These are phyloP conservation scores for Apeira syringaria DNA, from an alignment of 2,888 invertebrate genomes.

Conservation along the genomic window DNA sequence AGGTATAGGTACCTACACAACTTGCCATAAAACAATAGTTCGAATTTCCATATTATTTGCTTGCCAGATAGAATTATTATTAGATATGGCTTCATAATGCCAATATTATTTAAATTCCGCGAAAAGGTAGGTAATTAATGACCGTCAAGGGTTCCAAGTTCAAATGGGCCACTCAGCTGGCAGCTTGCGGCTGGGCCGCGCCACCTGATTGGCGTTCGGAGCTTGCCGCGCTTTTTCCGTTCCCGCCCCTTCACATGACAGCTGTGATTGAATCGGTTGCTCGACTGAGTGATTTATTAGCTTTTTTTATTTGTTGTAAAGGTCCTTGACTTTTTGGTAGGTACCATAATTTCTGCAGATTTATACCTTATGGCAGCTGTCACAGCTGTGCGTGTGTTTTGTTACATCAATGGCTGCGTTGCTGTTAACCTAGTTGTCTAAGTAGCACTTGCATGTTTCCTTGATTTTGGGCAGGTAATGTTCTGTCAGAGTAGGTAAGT, in stretches of 20 bases:
- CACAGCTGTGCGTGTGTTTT: slow-evolving; percentile 30
- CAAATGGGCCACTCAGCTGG: slow-evolving; percentile 70
- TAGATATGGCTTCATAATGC: slow-evolving; percentile 13
- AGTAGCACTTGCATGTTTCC: no score
- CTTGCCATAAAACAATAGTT: no score
- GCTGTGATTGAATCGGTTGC: slow-evolving; percentile 75
- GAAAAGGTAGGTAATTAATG: slow-evolving; percentile 50
- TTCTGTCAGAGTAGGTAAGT: no score
- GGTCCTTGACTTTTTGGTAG: slow-evolving; percentile 51
- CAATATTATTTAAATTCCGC: slow-evolving; percentile 36
- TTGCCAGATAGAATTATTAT: no score
- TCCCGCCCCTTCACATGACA: slow-evolving; percentile 75
- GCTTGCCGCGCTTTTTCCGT: slow-evolving; percentile 78
- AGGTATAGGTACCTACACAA: no score
- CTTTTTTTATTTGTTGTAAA: slow-evolving; percentile 32
- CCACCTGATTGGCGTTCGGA: slow-evolving; percentile 75
- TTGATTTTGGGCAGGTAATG: no score
- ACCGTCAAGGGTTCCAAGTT: slow-evolving; percentile 73
- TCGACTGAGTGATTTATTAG: slow-evolving; percentile 75
- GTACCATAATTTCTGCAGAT: slow-evolving; percentile 50
- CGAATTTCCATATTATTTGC: no score
- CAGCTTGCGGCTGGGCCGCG: slow-evolving; percentile 49
- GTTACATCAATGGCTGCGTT: no score
- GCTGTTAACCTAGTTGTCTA: no score
- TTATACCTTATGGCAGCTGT: slow-evolving; percentile 64